Percentiles rank a stretch among this genome's conserved stretches.
Evolutionary conservation across 2,113 vertebrate species (phyloP).

Genomic region (Tychaedon coryphoeus): DNA sequence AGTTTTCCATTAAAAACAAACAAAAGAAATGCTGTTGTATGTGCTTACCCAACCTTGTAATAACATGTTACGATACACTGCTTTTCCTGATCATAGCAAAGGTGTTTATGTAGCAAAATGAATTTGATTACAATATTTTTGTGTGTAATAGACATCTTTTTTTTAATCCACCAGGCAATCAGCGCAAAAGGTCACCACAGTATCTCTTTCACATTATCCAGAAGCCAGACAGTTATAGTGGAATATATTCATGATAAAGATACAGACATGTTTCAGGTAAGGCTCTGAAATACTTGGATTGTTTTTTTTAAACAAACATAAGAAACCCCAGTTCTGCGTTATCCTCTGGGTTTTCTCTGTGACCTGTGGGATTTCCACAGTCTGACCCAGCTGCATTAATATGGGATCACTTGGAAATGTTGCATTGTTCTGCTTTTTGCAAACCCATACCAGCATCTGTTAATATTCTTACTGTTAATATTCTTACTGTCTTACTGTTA

Average conservation of each 20-base stretch:
- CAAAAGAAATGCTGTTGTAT: not conserved
- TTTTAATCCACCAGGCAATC: slow-evolving; percentile 83
- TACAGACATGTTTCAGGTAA: slow-evolving; percentile 99
- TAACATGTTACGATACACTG: not conserved
- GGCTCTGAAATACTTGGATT: not conserved
- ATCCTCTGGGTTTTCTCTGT: not conserved
- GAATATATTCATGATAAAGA: slow-evolving; percentile 96
- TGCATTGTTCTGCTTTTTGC: not conserved
- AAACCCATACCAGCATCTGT: not conserved
- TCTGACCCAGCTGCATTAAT: not conserved
- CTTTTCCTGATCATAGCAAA: not conserved
- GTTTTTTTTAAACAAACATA: not conserved
- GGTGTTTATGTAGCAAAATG: not conserved
- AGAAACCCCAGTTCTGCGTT: not conserved
- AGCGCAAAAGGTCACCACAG: slow-evolving; percentile 96
- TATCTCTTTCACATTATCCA: slow-evolving; percentile 94
- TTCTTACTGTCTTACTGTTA: not conserved
- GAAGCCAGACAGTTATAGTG: slow-evolving; percentile 96
- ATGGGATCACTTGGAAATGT: not conserved
- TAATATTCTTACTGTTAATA: not conserved
- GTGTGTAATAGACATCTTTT: not conserved
- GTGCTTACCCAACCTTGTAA: slow-evolving; percentile 7
- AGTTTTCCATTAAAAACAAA: not conserved
- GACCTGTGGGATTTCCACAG: not conserved
- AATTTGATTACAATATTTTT: not conserved